Evolutionary conservation across 2,888 invertebrate genomes (phyloP).

Genomic region (Trachelus tabidus): DNA sequence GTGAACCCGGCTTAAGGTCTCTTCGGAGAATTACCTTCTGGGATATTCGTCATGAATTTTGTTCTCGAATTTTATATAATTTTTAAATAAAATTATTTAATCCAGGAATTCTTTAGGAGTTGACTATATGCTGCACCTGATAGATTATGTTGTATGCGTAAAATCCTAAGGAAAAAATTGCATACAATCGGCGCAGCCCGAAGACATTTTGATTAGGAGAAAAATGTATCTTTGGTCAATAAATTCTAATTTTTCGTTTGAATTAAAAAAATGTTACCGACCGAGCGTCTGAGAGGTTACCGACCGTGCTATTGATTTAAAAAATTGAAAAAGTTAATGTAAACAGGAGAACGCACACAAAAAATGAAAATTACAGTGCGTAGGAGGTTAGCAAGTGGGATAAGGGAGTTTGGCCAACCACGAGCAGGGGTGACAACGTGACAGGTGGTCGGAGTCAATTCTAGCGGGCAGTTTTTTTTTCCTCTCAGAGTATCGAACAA

Average conservation of each 20-base stretch:
- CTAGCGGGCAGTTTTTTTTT: neutral
- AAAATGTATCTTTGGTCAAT: no score
- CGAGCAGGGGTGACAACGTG: neutral
- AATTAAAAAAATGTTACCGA: neutral
- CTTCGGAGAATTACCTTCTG: neutral
- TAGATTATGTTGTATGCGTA: neutral
- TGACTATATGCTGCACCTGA: neutral
- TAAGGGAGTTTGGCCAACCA: neutral
- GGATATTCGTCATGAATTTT: neutral
- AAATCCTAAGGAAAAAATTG: no score
- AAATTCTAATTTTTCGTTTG: neutral
- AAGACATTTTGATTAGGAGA: no score
- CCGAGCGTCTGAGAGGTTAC: neutral
- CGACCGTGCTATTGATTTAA: neutral
- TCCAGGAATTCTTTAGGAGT: neutral
- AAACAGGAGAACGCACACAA: neutral
- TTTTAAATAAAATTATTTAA: neutral
- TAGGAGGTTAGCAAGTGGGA: neutral
- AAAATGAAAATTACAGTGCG: neutral
- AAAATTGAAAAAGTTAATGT: neutral
- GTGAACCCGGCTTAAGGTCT: neutral
- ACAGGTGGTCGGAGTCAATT: slow-evolving; percentile 7
- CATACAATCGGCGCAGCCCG: no score
- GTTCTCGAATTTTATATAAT: neutral
- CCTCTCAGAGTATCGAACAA: slow-evolving; percentile 38